Evolutionary conservation across 2,113 vertebrate genomes (phyloP).

Genomic region (Chloropsis cyanopogon): DNA sequence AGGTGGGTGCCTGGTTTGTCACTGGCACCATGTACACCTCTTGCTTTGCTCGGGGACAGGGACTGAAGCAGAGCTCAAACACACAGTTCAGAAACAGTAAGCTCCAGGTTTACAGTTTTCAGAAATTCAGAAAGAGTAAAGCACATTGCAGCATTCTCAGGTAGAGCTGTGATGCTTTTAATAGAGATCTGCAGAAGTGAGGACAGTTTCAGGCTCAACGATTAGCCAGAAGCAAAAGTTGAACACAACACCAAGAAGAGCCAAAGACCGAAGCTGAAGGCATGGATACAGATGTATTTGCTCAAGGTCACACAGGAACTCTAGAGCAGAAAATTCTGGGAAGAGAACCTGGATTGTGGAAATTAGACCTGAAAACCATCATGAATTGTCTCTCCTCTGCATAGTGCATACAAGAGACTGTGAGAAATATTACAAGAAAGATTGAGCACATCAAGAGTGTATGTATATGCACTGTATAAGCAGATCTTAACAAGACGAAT

Average conservation of each 20-base stretch:
- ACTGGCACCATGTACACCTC: not conserved
- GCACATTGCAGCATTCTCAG: not conserved
- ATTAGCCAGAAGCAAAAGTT: not conserved
- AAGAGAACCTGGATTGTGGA: not conserved
- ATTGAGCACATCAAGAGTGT: not conserved
- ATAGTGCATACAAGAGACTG: not conserved
- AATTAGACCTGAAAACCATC: not conserved
- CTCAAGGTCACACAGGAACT: not conserved
- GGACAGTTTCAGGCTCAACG: not conserved
- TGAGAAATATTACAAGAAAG: not conserved
- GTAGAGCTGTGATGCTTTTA: not conserved
- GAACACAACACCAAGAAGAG: not conserved
- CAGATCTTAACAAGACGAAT: not conserved
- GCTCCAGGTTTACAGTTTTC: not conserved
- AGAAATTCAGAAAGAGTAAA: not conserved
- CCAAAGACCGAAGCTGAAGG: not conserved
- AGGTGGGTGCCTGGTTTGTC: not conserved
- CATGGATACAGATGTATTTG: not conserved
- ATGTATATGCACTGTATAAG: not conserved
- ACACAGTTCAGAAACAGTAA: not conserved
- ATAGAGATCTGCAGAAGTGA: not conserved
- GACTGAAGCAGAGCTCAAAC: not conserved
- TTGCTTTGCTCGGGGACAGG: rapidly evolving
- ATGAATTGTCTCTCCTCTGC: not conserved
- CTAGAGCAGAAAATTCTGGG: not conserved